phyloP scores from a whole-genome alignment of 2,113 vertebrate genomes.

The Pelobates fuscus region DNA sequence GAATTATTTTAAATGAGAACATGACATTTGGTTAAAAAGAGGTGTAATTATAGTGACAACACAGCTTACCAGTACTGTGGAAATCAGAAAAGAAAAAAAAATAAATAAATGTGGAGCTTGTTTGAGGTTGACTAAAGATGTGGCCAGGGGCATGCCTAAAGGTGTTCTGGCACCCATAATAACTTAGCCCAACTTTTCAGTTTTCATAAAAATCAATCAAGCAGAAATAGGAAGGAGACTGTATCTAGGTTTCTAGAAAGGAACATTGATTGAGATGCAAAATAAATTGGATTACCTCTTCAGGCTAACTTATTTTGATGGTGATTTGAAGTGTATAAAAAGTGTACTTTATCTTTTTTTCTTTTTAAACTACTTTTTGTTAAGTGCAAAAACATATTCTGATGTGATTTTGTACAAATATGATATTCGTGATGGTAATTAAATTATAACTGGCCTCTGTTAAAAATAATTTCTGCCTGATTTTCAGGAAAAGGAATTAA shows the following conservation, averaged over 20 bases:
- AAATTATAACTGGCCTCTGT: too few relatives aligned
- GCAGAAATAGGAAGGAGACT: not conserved
- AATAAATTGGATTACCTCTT: constrained; percentile 15
- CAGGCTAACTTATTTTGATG: not conserved
- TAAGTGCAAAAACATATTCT: too few relatives aligned
- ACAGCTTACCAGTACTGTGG: not conserved
- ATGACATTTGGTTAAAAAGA: not conserved
- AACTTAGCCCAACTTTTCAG: not conserved
- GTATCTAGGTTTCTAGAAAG: not conserved
- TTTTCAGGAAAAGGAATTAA: too few relatives aligned
- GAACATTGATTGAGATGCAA: not conserved
- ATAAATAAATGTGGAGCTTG: not conserved
- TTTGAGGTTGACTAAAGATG: not conserved
- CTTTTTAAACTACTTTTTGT: too few relatives aligned
- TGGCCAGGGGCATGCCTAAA: constrained; percentile 2
- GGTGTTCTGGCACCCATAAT: not conserved
- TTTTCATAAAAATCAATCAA: constrained; percentile 7
- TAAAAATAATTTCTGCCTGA: too few relatives aligned
- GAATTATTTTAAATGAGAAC: not conserved
- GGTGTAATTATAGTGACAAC: constrained; percentile 10
- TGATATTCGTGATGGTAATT: too few relatives aligned
- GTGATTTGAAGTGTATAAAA: too few relatives aligned
- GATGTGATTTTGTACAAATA: too few relatives aligned
- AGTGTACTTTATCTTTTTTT: too few relatives aligned
- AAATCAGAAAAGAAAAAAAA: constrained; percentile 25